These are phyloP conservation scores for Apodemia duryi DNA, from an alignment of 2,888 invertebrate genomes.

Conservation along the genomic window DNA sequence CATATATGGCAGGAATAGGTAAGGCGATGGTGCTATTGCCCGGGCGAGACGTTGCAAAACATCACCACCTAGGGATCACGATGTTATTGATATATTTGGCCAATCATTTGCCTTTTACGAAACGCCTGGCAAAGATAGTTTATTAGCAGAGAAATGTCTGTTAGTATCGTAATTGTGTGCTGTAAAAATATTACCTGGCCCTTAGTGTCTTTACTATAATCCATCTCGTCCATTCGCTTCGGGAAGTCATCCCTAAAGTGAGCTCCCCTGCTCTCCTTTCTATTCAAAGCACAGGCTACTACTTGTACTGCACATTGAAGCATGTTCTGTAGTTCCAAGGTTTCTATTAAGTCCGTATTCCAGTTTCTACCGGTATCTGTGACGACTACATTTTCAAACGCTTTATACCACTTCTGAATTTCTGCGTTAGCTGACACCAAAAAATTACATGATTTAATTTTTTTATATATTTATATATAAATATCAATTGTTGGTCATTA, in stretches of 20 bases:
- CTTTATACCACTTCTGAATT: conserved; percentile 85
- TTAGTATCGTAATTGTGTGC: too few relatives aligned
- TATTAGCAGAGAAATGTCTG: too few relatives aligned
- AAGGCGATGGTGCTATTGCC: too few relatives aligned
- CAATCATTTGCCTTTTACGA: too few relatives aligned
- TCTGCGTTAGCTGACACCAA: conserved; percentile 55
- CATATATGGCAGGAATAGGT: too few relatives aligned
- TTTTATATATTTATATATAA: too few relatives aligned
- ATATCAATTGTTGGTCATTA: too few relatives aligned
- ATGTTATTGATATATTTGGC: too few relatives aligned
- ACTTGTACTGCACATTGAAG: conserved; percentile 91
- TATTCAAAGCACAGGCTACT: conserved; percentile 91
- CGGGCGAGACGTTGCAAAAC: too few relatives aligned
- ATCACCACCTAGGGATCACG: too few relatives aligned
- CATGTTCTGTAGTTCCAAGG: conserved; percentile 97
- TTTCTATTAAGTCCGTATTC: conserved; percentile 97
- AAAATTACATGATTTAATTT: neutral
- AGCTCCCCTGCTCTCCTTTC: conserved; percentile 98
- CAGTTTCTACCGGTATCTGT: conserved; percentile 87
- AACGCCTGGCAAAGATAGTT: too few relatives aligned
- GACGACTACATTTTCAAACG: conserved; percentile 87
- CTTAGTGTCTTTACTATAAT: conserved; percentile 92
- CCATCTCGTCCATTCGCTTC: conserved; percentile 92
- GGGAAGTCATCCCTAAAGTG: conserved; percentile 98
- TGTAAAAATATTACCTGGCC: conserved; percentile 80